These are phyloP conservation scores for Cyclura pinguis DNA, from an alignment of 2,797 vertebrate genomes.

Conservation along the genomic window DNA sequence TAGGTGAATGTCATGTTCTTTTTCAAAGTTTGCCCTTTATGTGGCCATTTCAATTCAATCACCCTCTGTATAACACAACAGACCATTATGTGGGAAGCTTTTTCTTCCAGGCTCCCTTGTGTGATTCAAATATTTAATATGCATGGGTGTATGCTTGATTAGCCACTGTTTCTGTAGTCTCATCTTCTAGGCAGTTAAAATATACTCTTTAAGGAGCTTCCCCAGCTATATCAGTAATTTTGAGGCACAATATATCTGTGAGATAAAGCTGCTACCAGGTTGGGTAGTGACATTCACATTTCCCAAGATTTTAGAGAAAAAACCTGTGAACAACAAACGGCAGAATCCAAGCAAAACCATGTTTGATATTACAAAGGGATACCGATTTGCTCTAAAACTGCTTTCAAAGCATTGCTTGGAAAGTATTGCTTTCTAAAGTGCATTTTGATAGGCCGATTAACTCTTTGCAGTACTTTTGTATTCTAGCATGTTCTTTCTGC, in stretches of 20 bases:
- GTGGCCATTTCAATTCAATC: not conserved
- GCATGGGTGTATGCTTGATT: not conserved
- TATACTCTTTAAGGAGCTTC: not conserved
- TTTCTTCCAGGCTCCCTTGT: not conserved
- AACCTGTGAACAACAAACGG: too few relatives aligned
- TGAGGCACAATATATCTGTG: not conserved
- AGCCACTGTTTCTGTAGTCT: not conserved
- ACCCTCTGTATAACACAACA: not conserved
- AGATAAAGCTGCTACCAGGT: not conserved
- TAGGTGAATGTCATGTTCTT: too few relatives aligned
- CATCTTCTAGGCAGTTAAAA: not conserved
- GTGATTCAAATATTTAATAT: not conserved
- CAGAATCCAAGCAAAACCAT: not conserved
- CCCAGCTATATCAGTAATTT: not conserved
- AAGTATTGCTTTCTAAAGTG: not conserved
- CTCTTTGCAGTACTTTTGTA: not conserved
- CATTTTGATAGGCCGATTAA: not conserved
- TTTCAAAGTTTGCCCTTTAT: not conserved
- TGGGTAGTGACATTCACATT: not conserved
- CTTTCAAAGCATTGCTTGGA: not conserved
- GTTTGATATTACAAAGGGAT: not conserved
- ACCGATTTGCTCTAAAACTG: not conserved
- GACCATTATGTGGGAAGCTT: not conserved
- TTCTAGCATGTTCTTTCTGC: not conserved
- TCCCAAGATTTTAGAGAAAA: not conserved